Evolutionary conservation across 2,888 invertebrate species (phyloP).

Genomic region (Zhuqinia jingwanae): DNA sequence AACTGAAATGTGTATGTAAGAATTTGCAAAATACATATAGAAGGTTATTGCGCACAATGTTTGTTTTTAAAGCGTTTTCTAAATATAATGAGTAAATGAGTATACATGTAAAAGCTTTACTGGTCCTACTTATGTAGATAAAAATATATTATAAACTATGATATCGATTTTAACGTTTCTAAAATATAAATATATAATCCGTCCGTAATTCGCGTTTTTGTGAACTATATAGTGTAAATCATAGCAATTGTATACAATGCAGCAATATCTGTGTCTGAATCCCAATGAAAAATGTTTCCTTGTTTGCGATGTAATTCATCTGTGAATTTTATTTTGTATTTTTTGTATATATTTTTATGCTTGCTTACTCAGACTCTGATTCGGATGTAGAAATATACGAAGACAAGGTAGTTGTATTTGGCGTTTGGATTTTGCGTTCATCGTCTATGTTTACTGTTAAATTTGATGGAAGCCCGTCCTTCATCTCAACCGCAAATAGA

Average conservation of each 20-base stretch:
- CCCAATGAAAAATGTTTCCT: no score
- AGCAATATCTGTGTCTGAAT: no score
- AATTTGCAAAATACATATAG: no score
- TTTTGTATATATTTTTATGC: slow-evolving; percentile 6
- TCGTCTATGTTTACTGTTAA: slow-evolving; percentile 51
- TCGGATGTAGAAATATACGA: slow-evolving; percentile 66
- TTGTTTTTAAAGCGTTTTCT: no score
- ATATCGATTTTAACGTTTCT: background rate
- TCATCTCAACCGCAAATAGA: slow-evolving; percentile 50
- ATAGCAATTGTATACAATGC: no score
- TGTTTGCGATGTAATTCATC: no score
- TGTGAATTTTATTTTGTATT: background rate
- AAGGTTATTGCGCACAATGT: no score
- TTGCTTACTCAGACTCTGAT: slow-evolving; percentile 70
- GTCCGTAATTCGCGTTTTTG: no score
- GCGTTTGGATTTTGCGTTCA: slow-evolving; percentile 24
- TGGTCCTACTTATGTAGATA: background rate
- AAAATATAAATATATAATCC: no score
- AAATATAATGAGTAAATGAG: no score
- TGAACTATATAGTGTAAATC: background rate
- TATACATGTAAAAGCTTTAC: background rate
- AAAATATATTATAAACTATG: background rate
- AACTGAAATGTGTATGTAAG: no score
- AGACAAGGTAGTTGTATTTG: slow-evolving; percentile 48
- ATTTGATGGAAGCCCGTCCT: slow-evolving; percentile 46